Evolutionary conservation across 2,113 vertebrate species (phyloP).

Genomic region (Butorides virescens): DNA sequence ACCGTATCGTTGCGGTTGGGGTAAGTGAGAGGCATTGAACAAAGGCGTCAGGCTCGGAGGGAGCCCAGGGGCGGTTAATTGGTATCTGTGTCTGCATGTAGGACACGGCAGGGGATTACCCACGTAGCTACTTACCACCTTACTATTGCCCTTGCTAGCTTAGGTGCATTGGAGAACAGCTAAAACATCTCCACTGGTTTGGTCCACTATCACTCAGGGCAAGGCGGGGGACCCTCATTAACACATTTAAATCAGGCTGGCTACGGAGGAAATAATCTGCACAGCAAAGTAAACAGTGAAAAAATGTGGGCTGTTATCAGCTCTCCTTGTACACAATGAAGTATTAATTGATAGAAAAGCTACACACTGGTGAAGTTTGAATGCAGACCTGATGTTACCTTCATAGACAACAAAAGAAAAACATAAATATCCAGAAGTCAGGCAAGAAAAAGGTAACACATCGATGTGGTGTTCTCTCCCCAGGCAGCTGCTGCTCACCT

Average conservation of each 20-base stretch:
- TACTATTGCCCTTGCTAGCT: neutral
- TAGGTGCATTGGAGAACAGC: neutral
- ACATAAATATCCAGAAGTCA: neutral
- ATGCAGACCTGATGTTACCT: neutral
- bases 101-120: neutral
- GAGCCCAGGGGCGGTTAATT: neutral
- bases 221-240: neutral
- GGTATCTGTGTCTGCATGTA: neutral
- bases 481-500: neutral
- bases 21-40: neutral
- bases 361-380: neutral
- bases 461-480: rapidly evolving
- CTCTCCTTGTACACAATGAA: neutral
- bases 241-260: neutral
- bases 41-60: neutral
- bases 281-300: neutral
- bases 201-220: neutral
- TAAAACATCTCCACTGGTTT: neutral
- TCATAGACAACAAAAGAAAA: neutral
- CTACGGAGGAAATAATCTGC: neutral
- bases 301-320: neutral
- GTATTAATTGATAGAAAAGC: neutral
- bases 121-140: neutral
- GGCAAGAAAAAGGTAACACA: neutral
- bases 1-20: rapidly evolving